These are phyloP conservation scores for Chaetorhynchus papuensis DNA, from an alignment of 2,113 vertebrate species.

Conservation along the genomic window DNA sequence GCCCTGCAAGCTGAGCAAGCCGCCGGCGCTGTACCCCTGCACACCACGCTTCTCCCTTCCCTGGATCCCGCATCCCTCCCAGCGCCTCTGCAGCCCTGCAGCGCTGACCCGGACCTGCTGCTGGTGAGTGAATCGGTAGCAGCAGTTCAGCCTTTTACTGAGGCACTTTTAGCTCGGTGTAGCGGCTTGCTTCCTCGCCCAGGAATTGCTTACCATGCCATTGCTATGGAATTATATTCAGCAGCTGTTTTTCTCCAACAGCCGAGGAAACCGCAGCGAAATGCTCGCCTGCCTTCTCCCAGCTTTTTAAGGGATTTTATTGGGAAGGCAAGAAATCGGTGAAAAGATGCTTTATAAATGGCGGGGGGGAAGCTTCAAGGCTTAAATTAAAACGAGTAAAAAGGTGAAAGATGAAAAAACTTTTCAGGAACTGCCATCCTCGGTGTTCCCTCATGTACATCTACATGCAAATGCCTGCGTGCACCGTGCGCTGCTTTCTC, in stretches of 20 bases:
- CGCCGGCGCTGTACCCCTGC: accelerated
- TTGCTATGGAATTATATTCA: neutral
- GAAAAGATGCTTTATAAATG: neutral
- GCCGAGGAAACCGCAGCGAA: neutral
- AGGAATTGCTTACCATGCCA: neutral
- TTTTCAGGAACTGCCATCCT: neutral
- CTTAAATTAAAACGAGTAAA: neutral
- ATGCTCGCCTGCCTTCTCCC: neutral
- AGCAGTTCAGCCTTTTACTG: neutral
- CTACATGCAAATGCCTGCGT: too few relatives aligned
- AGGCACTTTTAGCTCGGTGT: accelerated
- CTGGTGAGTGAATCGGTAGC: neutral
- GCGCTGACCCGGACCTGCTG: neutral
- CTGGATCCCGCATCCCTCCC: neutral
- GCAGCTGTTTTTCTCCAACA: neutral
- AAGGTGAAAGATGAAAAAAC: neutral
- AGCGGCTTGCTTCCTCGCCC: accelerated
- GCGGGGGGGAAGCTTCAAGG: neutral
- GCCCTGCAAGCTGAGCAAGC: accelerated
- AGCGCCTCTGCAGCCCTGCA: neutral
- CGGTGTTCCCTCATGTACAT: accelerated
- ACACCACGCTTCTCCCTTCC: neutral
- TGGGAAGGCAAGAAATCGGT: neutral
- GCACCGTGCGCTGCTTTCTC: accelerated
- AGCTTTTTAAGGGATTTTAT: neutral